Base-by-base conservation (phyloP, 2,797 vertebrate genomes). In the Acanthiza pusilla region DNA sequence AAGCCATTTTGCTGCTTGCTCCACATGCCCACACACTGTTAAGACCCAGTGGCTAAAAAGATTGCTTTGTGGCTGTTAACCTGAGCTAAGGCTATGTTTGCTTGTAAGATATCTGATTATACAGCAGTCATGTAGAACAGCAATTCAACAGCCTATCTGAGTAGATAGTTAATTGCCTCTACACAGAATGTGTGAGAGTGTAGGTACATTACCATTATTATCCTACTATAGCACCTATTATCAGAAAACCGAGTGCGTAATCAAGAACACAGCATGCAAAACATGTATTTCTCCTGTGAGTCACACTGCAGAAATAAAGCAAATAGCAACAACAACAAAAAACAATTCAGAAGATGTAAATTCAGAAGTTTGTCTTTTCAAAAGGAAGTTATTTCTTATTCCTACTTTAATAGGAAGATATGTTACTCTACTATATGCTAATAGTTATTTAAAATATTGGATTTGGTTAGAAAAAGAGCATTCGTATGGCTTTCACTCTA, bases 201-300 rank as follows among this genome's bases (percentile, higher is more conserved):
- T 75, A 40, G 11, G 38, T 63, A 91, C 36, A 30, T 79, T 71
- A 61, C 16, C 21, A 47, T 79, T 91, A 85, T 91, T 92, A 54
- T 79, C 38, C 42, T 30, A 5, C 34, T 61, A 66, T 74, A 71
- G n/a, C 1, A 2, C 62, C 48, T 89, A 70, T 91, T 95, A 92
- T 83, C 61, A 89, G 84, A 63, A 95, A 94, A 70, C 29, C 1
- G 20, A 92, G 71, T 61, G 6, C 7, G 2, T 68, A 92, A 89
- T 92, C 77, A 91, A 79, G 67, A 90, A 34, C 81, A 47, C 88
- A 92, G 81, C 67, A 91, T 54, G 72, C 25, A 91, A 91, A 92
- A 83, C 30, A 45, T 45, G 22, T n/a, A 85, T 82, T 82, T 94
- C 76, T 91, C 85, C 90, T 50, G 43, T 10, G 54, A 92, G 27